These are phyloP conservation scores for Drosophila kepulauana DNA, from an alignment of 1,140 invertebrate species.

Conservation along the genomic window DNA sequence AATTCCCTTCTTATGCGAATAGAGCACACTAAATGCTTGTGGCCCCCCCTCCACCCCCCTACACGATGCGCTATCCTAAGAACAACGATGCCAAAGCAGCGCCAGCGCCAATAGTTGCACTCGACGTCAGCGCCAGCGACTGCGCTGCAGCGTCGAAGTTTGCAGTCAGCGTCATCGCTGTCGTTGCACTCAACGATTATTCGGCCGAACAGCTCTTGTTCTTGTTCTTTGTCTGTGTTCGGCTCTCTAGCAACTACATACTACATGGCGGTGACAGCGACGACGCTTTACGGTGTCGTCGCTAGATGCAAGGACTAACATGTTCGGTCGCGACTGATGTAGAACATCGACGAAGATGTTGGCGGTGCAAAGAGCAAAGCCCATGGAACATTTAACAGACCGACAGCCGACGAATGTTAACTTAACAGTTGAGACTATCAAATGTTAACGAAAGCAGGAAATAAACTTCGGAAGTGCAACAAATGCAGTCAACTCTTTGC, in stretches of 20 bases:
- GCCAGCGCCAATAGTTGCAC: constrained; percentile 69
- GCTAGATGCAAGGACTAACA: constrained; percentile 11
- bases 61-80: constrained; percentile 28
- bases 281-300: constrained; percentile 4
- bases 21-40: constrained; percentile 50
- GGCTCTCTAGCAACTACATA: constrained; percentile 21
- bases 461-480: constrained; percentile 39
- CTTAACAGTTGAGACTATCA: constrained; percentile 26
- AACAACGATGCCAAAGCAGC: constrained; percentile 41
- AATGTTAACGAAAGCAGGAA: constrained; percentile 32
- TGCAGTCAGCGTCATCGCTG: constrained; percentile 51
- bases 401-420: constrained; percentile 9
- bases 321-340: neutral
- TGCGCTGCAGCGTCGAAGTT: constrained; percentile 31
- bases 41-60: neutral
- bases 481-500: constrained; percentile 25
- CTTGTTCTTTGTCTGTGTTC: constrained; percentile 32
- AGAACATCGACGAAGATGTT: constrained; percentile 7
- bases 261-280: neutral
- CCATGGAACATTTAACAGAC: constrained; percentile 27
- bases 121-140: constrained; percentile 60
- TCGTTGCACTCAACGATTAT: constrained; percentile 63
- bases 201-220: constrained; percentile 14
- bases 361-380: neutral
- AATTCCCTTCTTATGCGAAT: constrained; percentile 74